phyloP scores from a whole-genome alignment of 2,888 invertebrate species.

The Nemoura dubitans region DNA sequence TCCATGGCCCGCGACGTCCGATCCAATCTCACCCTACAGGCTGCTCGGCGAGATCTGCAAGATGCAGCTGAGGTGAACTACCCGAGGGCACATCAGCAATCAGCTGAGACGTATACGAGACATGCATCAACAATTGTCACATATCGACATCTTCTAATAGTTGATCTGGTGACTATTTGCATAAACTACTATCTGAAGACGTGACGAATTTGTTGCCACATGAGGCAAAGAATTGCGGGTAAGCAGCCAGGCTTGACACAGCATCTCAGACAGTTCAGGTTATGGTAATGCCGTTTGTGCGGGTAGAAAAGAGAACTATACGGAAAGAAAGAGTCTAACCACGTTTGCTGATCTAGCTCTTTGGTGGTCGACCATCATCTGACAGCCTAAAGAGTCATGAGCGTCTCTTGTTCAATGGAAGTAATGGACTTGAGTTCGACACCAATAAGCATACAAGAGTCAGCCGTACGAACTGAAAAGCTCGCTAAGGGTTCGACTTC shows the following conservation, averaged over 20 bases:
- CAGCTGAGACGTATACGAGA: neutral
- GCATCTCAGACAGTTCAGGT: neutral
- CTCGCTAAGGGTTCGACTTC: neutral
- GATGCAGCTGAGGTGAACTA: neutral
- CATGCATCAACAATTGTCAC: neutral
- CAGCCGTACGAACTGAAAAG: neutral
- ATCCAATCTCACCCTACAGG: neutral
- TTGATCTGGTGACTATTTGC: conserved; percentile 4
- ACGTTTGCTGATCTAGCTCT: conserved; percentile 3
- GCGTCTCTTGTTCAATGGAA: conserved; percentile 7
- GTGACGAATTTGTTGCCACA: conserved; percentile 20
- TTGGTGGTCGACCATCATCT: neutral
- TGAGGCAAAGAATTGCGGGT: neutral
- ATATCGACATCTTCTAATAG: conserved; percentile 5
- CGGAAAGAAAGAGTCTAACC: neutral
- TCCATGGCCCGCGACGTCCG: neutral
- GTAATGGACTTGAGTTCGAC: neutral
- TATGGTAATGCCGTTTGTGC: neutral
- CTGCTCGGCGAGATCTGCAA: neutral
- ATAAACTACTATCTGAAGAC: neutral
- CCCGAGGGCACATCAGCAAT: neutral
- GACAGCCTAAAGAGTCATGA: conserved; percentile 12
- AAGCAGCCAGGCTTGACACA: neutral
- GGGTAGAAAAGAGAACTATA: no score
- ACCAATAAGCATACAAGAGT: conserved; percentile 12